These are phyloP conservation scores for Regulus satrapa DNA, from an alignment of 2,113 vertebrate species.

Conservation along the genomic window DNA sequence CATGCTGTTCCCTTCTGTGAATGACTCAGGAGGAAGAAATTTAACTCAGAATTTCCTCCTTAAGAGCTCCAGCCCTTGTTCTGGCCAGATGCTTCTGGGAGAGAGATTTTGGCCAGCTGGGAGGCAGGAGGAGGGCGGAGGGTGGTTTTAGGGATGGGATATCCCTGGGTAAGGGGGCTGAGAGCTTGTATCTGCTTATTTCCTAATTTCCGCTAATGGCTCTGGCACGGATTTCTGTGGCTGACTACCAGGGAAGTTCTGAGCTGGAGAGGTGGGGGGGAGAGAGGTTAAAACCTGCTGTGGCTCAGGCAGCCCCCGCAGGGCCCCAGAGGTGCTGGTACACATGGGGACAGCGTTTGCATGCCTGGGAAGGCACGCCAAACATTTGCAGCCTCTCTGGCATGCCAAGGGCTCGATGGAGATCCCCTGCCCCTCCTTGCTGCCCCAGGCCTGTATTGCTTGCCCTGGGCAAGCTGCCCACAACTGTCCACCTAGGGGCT, in stretches of 20 bases:
- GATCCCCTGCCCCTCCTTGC: neutral
- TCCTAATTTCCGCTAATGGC: neutral
- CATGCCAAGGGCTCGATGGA: fast-evolving
- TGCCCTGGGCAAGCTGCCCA: neutral
- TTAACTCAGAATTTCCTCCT: slow-evolving; percentile 33
- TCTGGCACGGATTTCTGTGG: neutral
- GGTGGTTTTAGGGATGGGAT: neutral
- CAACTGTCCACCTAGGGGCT: neutral
- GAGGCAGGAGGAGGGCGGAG: neutral
- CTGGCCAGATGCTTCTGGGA: neutral
- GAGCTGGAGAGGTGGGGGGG: neutral
- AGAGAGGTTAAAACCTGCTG: fast-evolving
- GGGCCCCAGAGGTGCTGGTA: neutral
- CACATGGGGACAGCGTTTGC: neutral
- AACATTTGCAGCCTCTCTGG: neutral
- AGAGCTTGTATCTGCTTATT: neutral
- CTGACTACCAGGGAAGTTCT: neutral
- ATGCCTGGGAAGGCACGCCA: neutral
- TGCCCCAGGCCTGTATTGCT: neutral
- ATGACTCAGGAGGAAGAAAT: slow-evolving; percentile 37
- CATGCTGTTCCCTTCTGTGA: slow-evolving; percentile 11
- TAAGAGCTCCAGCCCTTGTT: neutral
- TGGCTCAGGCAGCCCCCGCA: neutral
- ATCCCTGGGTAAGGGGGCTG: neutral
- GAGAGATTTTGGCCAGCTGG: neutral